Conservation (phyloP, 2,888 invertebrate species). For the Erebia epiphron region DNA sequence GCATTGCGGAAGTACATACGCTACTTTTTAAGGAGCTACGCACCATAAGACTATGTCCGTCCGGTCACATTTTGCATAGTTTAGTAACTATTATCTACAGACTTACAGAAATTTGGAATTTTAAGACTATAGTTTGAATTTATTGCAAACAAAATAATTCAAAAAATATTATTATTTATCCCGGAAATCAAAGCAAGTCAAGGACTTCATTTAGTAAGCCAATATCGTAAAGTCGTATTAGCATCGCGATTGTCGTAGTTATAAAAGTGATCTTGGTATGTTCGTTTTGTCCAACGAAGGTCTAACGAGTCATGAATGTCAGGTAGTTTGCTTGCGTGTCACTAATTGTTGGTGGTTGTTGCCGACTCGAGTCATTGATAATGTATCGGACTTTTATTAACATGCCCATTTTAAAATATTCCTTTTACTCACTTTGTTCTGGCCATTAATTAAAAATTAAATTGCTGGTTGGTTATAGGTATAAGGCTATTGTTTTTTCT, state of each 20-base stretch:
- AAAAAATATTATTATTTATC: no score
- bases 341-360: constrained; percentile 49
- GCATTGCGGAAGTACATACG: no score
- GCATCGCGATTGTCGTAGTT: constrained; percentile 7
- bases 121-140: no score
- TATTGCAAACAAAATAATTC: no score
- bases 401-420: constrained; percentile 21
- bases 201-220: no score
- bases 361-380: constrained; percentile 44
- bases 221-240: background rate
- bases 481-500: constrained; percentile 46
- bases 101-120: no score
- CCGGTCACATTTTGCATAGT: no score
- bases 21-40: background rate
- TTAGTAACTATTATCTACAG: no score
- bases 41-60: no score
- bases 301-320: constrained; percentile 44
- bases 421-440: constrained; percentile 11
- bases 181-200: no score
- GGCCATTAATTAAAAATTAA: constrained; percentile 24
- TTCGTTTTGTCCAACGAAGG: constrained; percentile 24
- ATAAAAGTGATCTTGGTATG: constrained; percentile 26
- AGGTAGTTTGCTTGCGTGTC: constrained; percentile 50
- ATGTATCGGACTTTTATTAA: constrained; percentile 48
- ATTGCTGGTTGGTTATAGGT: constrained; percentile 1